A percentile compares a stretch with the other conserved stretches of the same genome.
Evolutionary conservation across 2,113 vertebrate species (phyloP).

Genomic region (Eira barbara): DNA sequence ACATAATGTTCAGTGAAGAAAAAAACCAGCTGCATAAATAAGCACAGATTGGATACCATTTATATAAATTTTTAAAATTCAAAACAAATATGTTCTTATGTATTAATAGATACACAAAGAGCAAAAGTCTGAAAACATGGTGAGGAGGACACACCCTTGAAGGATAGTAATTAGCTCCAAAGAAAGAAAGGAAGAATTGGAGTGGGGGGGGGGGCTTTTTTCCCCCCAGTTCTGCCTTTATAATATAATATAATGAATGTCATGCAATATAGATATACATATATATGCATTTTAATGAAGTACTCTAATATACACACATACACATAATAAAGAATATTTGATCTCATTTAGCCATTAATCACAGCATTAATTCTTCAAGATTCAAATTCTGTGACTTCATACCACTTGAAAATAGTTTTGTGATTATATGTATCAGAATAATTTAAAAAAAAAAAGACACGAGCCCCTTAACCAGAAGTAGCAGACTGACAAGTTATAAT

Average conservation of each 20-base stretch:
- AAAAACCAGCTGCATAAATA: neutral
- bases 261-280: no score
- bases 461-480: neutral
- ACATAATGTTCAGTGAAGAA: neutral
- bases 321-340: neutral
- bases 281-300: neutral
- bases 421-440: neutral
- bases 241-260: neutral
- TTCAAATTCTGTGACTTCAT: neutral
- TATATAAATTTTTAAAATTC: neutral
- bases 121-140: neutral
- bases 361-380: neutral
- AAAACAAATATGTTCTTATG: neutral
- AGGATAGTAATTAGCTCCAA: neutral
- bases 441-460: neutral
- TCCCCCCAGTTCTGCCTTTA: neutral
- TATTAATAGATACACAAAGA: neutral
- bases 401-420: constrained; percentile 32
- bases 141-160: neutral
- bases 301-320: neutral
- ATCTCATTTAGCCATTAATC: neutral
- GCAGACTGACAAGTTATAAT: neutral
- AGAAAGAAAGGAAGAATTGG: neutral
- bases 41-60: neutral
- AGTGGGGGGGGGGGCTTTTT: neutral